These are phyloP conservation scores for Dolichopus griseipennis DNA, from an alignment of 2,888 invertebrate species.

Conservation along the genomic window DNA sequence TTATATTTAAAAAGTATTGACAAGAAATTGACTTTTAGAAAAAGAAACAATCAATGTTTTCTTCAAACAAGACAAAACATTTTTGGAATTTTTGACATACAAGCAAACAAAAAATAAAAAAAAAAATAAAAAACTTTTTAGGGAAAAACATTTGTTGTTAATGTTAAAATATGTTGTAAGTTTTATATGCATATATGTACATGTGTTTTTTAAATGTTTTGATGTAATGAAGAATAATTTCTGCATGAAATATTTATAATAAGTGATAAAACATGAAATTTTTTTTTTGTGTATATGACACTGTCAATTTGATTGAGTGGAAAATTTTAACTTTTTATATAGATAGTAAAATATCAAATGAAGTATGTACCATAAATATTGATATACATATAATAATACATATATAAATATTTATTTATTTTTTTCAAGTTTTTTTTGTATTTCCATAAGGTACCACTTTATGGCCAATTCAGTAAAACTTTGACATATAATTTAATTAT, in stretches of 20 bases:
- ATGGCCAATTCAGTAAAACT: no score
- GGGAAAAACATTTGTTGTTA: not conserved
- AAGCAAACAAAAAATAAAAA: not conserved
- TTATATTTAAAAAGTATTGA: not conserved
- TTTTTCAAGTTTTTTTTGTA: no score
- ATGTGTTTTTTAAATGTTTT: no score
- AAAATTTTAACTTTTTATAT: not conserved
- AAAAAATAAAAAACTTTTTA: not conserved
- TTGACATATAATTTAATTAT: no score
- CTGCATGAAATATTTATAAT: not conserved
- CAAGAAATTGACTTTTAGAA: not conserved
- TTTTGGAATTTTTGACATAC: not conserved
- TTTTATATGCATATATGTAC: no score
- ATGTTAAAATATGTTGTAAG: not conserved
- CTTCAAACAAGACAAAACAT: not conserved
- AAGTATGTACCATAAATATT: not conserved
- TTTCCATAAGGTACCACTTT: no score
- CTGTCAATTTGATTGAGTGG: constrained; percentile 4
- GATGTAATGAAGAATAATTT: not conserved
- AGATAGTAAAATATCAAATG: not conserved
- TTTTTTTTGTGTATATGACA: not conserved
- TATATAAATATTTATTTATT: no score
- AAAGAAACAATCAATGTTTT: not conserved
- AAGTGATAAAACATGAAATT: not conserved
- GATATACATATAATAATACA: not conserved